A percentile compares a stretch with the other conserved stretches of the same genome.
Conservation (phyloP, 2,888 invertebrate genomes). For the Rotaria socialis region DNA sequence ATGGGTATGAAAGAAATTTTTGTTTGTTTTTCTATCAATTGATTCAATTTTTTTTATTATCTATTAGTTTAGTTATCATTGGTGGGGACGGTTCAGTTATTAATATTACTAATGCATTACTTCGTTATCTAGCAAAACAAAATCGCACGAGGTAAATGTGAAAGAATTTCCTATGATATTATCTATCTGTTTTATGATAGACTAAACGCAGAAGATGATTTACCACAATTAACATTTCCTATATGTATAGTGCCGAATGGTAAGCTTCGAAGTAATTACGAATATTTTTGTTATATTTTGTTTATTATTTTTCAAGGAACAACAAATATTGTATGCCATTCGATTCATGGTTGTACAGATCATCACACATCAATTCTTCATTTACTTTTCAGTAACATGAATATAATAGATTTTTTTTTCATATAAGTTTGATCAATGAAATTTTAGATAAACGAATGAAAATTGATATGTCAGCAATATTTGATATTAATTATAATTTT, state of each 20-base stretch:
- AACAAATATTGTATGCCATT: slow-evolving; percentile 3
- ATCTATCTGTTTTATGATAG: neutral
- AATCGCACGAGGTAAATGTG: neutral
- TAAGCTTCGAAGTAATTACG: neutral
- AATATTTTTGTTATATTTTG: neutral
- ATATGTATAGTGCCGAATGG: neutral
- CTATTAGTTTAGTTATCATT: slow-evolving; percentile 26
- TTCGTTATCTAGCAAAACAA: slow-evolving; percentile 1
- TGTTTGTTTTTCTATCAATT: neutral
- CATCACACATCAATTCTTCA: neutral
- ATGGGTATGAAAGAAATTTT: neutral
- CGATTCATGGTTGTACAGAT: slow-evolving; percentile 2
- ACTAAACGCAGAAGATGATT: neutral
- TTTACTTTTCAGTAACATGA: neutral
- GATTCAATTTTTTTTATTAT: neutral
- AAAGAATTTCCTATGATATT: neutral
- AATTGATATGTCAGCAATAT: slow-evolving; percentile 33
- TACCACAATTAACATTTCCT: neutral
- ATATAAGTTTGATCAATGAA: neutral
- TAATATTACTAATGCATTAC: neutral
- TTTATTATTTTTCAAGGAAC: neutral
- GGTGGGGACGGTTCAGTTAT: slow-evolving; percentile 8
- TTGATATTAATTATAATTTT: neutral
- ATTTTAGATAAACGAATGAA: slow-evolving; percentile 25
- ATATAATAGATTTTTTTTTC: neutral